These are phyloP conservation scores for Tipula helvola DNA, from an alignment of 2,888 invertebrate genomes.

Conservation along the genomic window DNA sequence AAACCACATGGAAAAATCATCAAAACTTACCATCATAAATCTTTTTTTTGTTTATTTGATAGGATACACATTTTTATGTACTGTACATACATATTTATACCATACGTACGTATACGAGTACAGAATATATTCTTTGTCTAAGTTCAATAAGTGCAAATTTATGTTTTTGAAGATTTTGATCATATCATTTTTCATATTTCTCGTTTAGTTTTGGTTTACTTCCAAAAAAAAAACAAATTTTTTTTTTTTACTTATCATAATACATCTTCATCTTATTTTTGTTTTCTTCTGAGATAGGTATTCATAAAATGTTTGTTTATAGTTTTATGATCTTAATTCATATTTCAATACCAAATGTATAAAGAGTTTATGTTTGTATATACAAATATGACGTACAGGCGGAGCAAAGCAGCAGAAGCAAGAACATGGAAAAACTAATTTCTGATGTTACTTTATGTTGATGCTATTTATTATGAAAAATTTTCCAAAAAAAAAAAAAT, in stretches of 20 bases:
- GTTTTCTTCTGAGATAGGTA: background rate
- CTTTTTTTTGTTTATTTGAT: background rate
- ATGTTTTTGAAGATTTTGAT: slow-evolving; percentile 7
- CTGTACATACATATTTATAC: background rate
- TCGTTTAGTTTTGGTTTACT: background rate
- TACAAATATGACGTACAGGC: background rate
- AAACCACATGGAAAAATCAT: background rate
- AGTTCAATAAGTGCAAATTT: slow-evolving; percentile 9
- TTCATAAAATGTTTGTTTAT: background rate
- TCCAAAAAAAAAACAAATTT: background rate
- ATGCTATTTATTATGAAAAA: background rate
- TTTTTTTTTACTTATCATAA: background rate
- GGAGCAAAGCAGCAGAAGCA: background rate
- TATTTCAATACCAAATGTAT: background rate
- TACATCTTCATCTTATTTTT: background rate
- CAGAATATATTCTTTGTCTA: background rate
- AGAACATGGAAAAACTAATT: background rate
- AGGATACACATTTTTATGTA: background rate
- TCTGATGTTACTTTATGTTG: background rate
- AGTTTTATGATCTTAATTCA: background rate
- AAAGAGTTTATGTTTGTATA: background rate
- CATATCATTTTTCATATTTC: slow-evolving; percentile 7
- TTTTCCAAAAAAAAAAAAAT: background rate
- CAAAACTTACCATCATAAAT: slow-evolving; percentile 5
- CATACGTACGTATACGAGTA: background rate